phyloP scores from a whole-genome alignment of 2,888 invertebrate species.

The Papilio protenor region DNA sequence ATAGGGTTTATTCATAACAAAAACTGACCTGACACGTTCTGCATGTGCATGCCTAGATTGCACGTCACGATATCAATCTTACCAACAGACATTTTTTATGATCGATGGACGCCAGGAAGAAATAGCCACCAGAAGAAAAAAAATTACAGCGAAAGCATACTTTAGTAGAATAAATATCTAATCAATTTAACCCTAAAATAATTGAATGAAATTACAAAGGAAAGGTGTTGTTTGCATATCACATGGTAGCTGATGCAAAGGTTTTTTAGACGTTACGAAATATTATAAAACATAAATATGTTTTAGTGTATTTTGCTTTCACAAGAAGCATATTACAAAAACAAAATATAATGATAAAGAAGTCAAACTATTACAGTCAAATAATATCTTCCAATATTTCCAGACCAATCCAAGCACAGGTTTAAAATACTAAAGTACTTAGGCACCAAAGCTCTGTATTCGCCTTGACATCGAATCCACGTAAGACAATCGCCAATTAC shows the following conservation, averaged over 20 bases:
- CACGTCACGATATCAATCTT: slow-evolving; percentile 23
- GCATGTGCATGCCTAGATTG: slow-evolving; percentile 30
- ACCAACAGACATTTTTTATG: slow-evolving; percentile 8
- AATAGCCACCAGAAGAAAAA: no score
- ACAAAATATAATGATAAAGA: no score
- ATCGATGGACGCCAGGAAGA: background rate
- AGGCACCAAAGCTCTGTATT: slow-evolving; percentile 34
- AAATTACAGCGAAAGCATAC: no score
- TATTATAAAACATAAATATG: background rate
- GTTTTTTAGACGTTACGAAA: background rate
- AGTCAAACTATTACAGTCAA: no score
- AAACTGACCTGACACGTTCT: slow-evolving; percentile 33
- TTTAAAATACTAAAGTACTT: background rate
- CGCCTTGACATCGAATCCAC: slow-evolving; percentile 50
- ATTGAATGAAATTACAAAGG: no score
- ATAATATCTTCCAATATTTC: no score
- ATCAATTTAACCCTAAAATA: no score
- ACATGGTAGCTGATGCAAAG: background rate
- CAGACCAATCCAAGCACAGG: background rate
- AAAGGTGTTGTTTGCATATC: no score
- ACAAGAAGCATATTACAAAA: no score
- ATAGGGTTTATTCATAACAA: slow-evolving; percentile 29
- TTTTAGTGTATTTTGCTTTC: no score
- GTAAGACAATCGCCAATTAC: slow-evolving; percentile 63
- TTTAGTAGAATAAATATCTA: no score